Base-by-base conservation (phyloP, 2,797 vertebrate genomes). In the Hyperoplus lanceolatus region DNA sequence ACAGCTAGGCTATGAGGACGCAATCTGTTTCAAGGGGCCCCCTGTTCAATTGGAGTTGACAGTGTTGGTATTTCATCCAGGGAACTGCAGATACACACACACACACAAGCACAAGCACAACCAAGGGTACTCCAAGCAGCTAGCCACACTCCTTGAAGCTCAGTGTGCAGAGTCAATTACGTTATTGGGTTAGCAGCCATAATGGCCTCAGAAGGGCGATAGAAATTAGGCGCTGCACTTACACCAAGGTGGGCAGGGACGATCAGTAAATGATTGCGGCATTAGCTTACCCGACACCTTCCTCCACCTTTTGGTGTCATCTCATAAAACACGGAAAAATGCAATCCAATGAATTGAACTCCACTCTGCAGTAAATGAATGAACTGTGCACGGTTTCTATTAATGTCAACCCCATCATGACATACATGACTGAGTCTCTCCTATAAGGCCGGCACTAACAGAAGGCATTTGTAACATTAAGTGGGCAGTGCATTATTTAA, bases 171-270 rank as follows among this genome's bases (percentile, higher is more conserved):
- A 93, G 91, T 93, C 93, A 94, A 94, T 94, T 93, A 93, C 61
- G 36, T 87, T 91, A 86, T 90, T 90, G 88, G 81, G 87, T 95
- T 93, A 92, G 90, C 77, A 69, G 80, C 81, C 50, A 42, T 88
- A 91, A 88, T 90, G 86, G 89, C 82, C 90, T 92, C 89, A 73
- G 88, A 91, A 91, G 91, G 90, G 79, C 89, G 87, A 91, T 88
- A 89, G 87, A 93, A 93, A 95, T 94, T 87, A 93, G 90, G 80
- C 42, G 45, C 67, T 67, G 87, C 88, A 77, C 83, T 92, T 89
- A 88, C 83, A 90, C 73, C 71, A 81, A 85, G 81, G 83, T 89
- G 83, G 85, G 84, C 80, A 55, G 15, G 81, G 80, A 87, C 79
- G 74, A 90, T 91, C 39, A 16, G 73, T 88, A 88, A 93, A 91